Conservation (phyloP, 2,797 vertebrate genomes). For the Poeciliopsis presidionis region DNA sequence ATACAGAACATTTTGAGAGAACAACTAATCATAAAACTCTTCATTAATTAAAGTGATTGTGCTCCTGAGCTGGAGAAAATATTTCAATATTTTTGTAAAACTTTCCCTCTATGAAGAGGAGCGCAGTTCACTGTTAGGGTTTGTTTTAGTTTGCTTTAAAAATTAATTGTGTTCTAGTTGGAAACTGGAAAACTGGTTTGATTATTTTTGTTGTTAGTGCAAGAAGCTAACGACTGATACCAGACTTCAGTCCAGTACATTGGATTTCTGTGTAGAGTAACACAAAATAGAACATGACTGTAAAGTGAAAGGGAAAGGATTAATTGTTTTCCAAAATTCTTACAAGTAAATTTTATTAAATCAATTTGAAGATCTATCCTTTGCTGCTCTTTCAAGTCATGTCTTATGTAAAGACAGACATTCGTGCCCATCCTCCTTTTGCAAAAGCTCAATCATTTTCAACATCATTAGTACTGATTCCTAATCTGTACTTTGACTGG, state of each 20-base stretch:
- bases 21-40: not conserved
- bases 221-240: not conserved
- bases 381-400: not conserved
- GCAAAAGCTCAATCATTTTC: not conserved
- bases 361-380: not conserved
- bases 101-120: not conserved
- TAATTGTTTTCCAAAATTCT: not conserved
- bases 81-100: not conserved
- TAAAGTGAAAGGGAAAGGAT: not conserved
- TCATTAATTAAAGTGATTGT: not conserved
- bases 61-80: not conserved
- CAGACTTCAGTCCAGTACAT: not conserved
- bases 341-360: not conserved
- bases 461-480: not conserved
- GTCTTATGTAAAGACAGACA: not conserved
- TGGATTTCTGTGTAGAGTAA: not conserved
- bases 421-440: not conserved
- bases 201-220: not conserved
- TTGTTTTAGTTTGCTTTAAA: not conserved
- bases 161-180: not conserved
- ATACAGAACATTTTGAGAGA: not conserved
- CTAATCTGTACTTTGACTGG: not conserved
- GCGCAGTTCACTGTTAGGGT: not conserved
- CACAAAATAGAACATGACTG: not conserved
- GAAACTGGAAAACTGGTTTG: not conserved